These are phyloP conservation scores for Boleophthalmus pectinirostris DNA, from an alignment of 2,113 vertebrate genomes.

Conservation along the genomic window DNA sequence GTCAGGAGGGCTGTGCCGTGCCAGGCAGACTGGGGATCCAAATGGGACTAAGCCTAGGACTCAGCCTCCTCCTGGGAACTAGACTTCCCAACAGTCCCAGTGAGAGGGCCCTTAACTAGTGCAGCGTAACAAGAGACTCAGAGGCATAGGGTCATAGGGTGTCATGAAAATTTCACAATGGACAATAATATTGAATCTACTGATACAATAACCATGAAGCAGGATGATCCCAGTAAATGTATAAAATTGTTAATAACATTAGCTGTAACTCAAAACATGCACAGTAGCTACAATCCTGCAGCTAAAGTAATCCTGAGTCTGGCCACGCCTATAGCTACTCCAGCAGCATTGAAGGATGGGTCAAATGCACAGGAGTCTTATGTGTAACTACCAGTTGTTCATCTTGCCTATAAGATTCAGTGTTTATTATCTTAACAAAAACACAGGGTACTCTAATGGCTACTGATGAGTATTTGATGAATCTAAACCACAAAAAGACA, in stretches of 20 bases:
- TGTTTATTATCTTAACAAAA: not conserved
- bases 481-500: slow-evolving; percentile 20
- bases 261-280: too few species aligned
- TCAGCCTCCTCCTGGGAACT: slow-evolving; percentile 17
- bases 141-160: not conserved
- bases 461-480: slow-evolving; percentile 18
- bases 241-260: too few species aligned
- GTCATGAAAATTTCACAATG: not conserved
- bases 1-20: slow-evolving; percentile 59
- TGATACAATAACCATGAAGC: too few species aligned
- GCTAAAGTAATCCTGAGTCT: too few species aligned
- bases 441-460: not conserved
- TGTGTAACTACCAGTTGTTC: too few species aligned
- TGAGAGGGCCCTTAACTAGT: slow-evolving; percentile 15
- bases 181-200: not conserved
- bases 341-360: too few species aligned
- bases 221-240: too few species aligned
- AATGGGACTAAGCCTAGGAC: slow-evolving; percentile 14
- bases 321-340: too few species aligned
- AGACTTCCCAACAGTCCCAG: slow-evolving; percentile 42
- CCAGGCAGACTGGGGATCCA: slow-evolving; percentile 24
- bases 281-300: too few species aligned
- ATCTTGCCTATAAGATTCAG: too few species aligned
- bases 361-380: too few species aligned
- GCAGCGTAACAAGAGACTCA: slow-evolving; percentile 15